Base-by-base conservation (phyloP, 2,888 invertebrate species). In the Megaustenia siamemsis region DNA sequence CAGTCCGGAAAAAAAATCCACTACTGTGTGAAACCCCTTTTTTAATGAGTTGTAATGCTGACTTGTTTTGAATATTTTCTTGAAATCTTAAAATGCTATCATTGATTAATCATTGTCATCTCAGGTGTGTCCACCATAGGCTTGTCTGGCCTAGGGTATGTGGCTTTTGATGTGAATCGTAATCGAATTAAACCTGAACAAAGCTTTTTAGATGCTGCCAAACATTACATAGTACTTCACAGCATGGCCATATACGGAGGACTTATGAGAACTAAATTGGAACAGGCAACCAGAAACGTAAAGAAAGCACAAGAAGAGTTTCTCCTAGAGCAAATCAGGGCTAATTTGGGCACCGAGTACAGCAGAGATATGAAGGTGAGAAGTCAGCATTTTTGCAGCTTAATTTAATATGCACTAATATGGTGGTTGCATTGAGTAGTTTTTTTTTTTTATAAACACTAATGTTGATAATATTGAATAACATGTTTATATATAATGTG, bases 281-380 rank as follows among this genome's bases (percentile, higher is more conserved):
- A 91, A 76, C 86, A 87, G 40, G 86, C 88, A 1, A 90, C 92
- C 18, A 88, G 88, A 83, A 86, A 91, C 82, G 87, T 91, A 1
- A 85, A 86, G 60, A 87, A 87, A 68, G 86, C 89, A 8, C 93
- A 93, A 83, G 86, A 90, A 77, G 87, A 89, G 73, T 89, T 91
- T n/a, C 87, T 93, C 1, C 77, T 92, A 63, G 68, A 89, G 10
- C 88, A 90, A 32, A 71, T 93, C 18, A 87, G 88, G 75, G 87
- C 88, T 24, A 92, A 92, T 86, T 86, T 85, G 3, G 88, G 90
- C 84, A 93, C 93, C 24, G 90, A 89, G 43, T 93, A 93, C 88
- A 92, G 93, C 8, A 88, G 85, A 82, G 84, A 79, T 38, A 80
- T 84, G 80, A 69, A 66, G 49, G 83, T 85, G 21, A 68, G 38